Conservation (phyloP, 2,888 invertebrate species). For the Cryptus armator region DNA sequence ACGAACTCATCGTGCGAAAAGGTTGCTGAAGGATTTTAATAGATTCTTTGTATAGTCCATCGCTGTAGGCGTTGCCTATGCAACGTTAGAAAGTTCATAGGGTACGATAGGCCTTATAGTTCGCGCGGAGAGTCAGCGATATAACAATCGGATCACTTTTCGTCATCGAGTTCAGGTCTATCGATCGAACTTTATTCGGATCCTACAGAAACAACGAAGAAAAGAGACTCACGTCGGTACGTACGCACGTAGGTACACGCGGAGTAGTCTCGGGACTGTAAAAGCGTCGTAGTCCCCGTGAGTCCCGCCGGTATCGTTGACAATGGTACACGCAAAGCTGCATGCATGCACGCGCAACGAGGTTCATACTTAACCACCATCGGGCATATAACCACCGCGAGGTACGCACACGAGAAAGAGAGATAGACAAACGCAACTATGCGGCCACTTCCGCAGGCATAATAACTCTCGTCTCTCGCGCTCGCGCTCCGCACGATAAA, state of each 20-base stretch:
- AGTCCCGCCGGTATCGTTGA: constrained; percentile 61
- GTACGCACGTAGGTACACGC: neutral
- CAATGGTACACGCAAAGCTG: constrained; percentile 72
- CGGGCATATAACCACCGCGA: neutral
- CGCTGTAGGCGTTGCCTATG: neutral
- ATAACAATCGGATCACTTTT: neutral
- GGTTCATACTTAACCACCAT: constrained; percentile 60
- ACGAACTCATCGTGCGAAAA: neutral
- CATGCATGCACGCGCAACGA: constrained; percentile 74
- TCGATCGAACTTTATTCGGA: neutral
- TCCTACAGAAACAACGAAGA: neutral
- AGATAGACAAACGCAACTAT: constrained; percentile 70
- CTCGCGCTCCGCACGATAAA: constrained; percentile 53
- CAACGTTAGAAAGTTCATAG: constrained; percentile 36
- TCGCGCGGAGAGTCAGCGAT: constrained; percentile 2
- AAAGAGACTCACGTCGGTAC: neutral
- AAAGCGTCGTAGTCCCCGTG: constrained; percentile 1
- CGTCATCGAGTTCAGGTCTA: neutral
- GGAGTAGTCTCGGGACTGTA: neutral
- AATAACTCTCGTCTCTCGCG: constrained; percentile 48
- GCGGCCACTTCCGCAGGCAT: constrained; percentile 71
- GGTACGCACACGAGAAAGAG: neutral
- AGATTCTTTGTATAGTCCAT: constrained; percentile 2
- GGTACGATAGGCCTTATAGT: neutral
- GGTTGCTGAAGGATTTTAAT: constrained; percentile 14